These are phyloP conservation scores for Zaprionus africanus DNA, from an alignment of 1,140 invertebrate genomes.

Conservation along the genomic window DNA sequence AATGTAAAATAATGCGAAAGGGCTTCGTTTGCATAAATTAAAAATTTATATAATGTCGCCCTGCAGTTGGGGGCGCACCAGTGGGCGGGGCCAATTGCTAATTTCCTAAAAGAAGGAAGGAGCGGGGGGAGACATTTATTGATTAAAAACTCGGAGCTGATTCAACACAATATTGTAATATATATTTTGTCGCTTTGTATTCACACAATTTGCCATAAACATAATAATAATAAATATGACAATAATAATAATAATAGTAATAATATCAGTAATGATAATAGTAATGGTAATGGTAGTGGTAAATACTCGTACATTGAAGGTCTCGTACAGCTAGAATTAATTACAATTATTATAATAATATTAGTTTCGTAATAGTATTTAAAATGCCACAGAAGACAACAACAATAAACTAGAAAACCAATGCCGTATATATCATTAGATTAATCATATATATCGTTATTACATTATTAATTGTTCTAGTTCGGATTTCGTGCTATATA, in stretches of 20 bases:
- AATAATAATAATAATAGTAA: constrained; percentile 32
- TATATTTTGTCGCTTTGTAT: constrained; percentile 53
- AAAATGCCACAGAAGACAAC: constrained; percentile 61
- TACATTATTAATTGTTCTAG: constrained; percentile 61
- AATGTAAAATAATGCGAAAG: constrained; percentile 84
- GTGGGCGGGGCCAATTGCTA: constrained; percentile 30
- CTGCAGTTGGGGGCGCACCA: constrained; percentile 5
- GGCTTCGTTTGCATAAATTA: constrained; percentile 84
- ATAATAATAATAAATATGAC: constrained; percentile 32
- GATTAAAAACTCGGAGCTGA: constrained; percentile 41
- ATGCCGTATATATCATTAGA: constrained; percentile 32
- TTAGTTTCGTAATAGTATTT: constrained; percentile 41
- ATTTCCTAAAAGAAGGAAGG: constrained; percentile 33
- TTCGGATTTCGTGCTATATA: constrained; percentile 37
- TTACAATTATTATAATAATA: constrained; percentile 46
- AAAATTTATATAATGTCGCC: constrained; percentile 80
- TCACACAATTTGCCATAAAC: constrained; percentile 62
- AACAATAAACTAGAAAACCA: constrained; percentile 72
- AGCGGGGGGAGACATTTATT: constrained; percentile 12
- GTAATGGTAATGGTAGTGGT: neutral
- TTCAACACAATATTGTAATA: constrained; percentile 78
- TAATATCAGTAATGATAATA: constrained; percentile 3
- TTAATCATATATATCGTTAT: constrained; percentile 21
- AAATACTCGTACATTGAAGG: constrained; percentile 52
- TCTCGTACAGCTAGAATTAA: constrained; percentile 54